phyloP scores from a whole-genome alignment of 2,113 vertebrate genomes.

The Pelobates fuscus region DNA sequence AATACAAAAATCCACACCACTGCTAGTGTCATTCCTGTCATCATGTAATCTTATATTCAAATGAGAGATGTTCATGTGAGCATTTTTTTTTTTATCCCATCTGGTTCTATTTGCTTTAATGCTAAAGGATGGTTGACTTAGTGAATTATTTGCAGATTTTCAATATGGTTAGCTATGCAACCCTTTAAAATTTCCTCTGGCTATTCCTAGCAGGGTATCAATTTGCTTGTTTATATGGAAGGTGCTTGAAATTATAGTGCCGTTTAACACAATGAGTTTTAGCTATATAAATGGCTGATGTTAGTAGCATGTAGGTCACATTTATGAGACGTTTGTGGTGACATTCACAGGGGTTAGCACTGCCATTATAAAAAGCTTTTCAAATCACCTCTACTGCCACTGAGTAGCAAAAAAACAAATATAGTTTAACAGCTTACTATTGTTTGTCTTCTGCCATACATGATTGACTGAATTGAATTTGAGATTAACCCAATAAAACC shows the following conservation, averaged over 20 bases:
- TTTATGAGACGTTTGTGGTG: constrained; percentile 8
- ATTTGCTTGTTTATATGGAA: constrained; percentile 75
- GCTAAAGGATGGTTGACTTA: constrained; percentile 77
- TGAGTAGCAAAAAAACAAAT: too few species aligned
- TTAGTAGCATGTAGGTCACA: constrained; percentile 38
- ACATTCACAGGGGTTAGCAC: constrained; percentile 1
- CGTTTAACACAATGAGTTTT: constrained; percentile 63
- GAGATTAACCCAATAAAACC: too few species aligned
- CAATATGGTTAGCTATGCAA: constrained; percentile 71
- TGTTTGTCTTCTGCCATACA: too few species aligned
- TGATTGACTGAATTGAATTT: too few species aligned
- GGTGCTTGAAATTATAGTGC: constrained; percentile 65
- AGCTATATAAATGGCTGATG: constrained; percentile 51
- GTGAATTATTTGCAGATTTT: constrained; percentile 76
- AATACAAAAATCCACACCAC: too few species aligned
- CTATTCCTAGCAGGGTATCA: constrained; percentile 75
- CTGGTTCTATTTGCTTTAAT: constrained; percentile 77
- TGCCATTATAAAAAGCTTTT: constrained; percentile 9
- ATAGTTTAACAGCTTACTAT: too few species aligned
- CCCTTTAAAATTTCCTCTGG: constrained; percentile 73
- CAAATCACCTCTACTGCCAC: too few species aligned
- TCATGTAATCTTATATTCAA: too few species aligned
- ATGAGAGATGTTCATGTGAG: too few species aligned
- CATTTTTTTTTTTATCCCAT: constrained; percentile 63
- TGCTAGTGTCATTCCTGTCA: too few species aligned